A percentile compares a stretch with the other conserved stretches of the same genome.
phyloP scores from a whole-genome alignment of 2,888 invertebrate genomes.

The Bombylius discolor region DNA sequence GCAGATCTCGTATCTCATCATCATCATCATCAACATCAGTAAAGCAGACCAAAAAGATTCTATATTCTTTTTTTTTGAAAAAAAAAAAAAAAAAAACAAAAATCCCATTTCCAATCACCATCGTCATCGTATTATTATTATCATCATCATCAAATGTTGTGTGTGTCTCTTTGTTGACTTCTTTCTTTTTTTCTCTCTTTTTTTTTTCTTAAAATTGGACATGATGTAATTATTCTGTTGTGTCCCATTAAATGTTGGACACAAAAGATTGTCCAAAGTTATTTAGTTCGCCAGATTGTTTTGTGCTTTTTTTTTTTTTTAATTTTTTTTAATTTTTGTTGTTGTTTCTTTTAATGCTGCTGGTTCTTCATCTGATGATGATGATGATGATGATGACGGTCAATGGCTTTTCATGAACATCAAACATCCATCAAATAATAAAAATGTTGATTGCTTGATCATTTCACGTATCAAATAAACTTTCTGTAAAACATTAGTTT shows the following conservation, averaged over 20 bases:
- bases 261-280: not conserved
- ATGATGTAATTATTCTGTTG: not conserved
- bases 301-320: not conserved
- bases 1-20: too few species aligned
- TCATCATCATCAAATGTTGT: not conserved
- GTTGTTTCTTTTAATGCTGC: not conserved
- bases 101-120: too few species aligned
- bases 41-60: too few species aligned
- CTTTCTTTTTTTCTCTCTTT: not conserved
- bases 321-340: too few species aligned
- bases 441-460: not conserved
- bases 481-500: too few species aligned
- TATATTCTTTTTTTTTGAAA: too few species aligned
- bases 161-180: not conserved
- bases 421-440: not conserved
- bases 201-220: not conserved
- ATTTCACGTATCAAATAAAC: not conserved
- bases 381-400: not conserved
- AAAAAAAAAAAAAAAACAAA: too few species aligned
- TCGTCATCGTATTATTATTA: not conserved
- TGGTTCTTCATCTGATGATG: not conserved
- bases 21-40: too few species aligned
- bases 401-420: not conserved
- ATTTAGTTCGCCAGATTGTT: not conserved
- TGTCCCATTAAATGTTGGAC: not conserved